These are phyloP conservation scores for Drosophila willistoni DNA, from an alignment of 1,140 invertebrate species.

Conservation along the genomic window DNA sequence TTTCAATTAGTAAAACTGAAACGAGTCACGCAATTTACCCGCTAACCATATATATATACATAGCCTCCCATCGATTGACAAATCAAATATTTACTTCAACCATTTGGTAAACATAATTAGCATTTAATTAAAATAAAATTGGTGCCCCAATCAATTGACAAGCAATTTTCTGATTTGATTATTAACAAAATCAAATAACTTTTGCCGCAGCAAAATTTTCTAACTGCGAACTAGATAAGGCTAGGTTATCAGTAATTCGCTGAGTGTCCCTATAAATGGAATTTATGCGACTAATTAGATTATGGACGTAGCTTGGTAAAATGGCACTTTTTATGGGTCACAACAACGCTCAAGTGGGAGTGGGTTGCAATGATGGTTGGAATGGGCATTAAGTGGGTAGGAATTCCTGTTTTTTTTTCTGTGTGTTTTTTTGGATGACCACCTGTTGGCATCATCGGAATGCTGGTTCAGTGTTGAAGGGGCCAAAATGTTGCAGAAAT, in stretches of 20 bases:
- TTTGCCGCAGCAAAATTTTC: slow-evolving; percentile 51
- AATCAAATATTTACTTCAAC: slow-evolving; percentile 64
- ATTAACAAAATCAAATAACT: slow-evolving; percentile 69
- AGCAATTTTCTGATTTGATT: slow-evolving; percentile 75
- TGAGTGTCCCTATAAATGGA: slow-evolving; percentile 45
- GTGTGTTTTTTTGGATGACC: slow-evolving; percentile 37
- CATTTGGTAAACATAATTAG: slow-evolving; percentile 75
- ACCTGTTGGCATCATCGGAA: slow-evolving; percentile 57
- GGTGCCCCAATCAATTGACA: slow-evolving; percentile 60
- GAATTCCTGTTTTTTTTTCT: slow-evolving; percentile 16
- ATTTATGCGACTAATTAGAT: slow-evolving; percentile 67
- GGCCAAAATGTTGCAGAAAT: slow-evolving; percentile 21
- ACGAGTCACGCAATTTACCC: not conserved
- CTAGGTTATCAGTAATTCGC: slow-evolving; percentile 46
- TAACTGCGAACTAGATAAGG: slow-evolving; percentile 46
- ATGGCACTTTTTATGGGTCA: slow-evolving; percentile 57
- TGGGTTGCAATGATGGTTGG: slow-evolving; percentile 15
- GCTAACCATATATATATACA: not conserved
- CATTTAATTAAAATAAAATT: slow-evolving; percentile 81
- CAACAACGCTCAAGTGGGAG: not conserved
- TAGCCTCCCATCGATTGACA: not conserved
- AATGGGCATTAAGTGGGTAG: slow-evolving; percentile 27
- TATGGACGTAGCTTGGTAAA: slow-evolving; percentile 44
- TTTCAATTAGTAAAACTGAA: slow-evolving; percentile 45
- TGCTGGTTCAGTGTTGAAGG: not conserved